Base-by-base conservation (phyloP, 2,113 vertebrate species). In the Macrotus californicus region DNA sequence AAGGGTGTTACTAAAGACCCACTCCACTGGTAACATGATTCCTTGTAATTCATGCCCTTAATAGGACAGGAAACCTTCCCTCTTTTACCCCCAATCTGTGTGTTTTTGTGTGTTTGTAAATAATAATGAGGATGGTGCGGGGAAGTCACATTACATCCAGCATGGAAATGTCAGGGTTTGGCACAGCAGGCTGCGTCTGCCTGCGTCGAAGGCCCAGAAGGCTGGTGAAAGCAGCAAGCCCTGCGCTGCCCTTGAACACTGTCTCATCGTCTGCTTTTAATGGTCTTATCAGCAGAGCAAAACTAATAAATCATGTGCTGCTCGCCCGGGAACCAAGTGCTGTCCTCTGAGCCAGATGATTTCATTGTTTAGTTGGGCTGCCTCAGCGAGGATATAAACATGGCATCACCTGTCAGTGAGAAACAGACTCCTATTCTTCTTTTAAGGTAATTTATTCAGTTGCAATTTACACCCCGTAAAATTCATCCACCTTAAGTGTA, bases 231-330 rank as follows among this genome's bases (percentile, higher is more conserved):
- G 93, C 8, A 6, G 83, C 75, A 82, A 14, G 1, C 87, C 31
- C 8, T 0, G 2, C 21, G 5, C 77, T 95, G 97, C 80, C 96
- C 97, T 97, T 97, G 97, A 97, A 92, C 93, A 56, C 64, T 87
- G 93, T 93, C 97, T 97, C 97, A 94, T 97, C 96, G 86, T 85
- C 97, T 94, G 90, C 97, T 97, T 97, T 96, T 97, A 95, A 96
- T 91, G 95, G 93, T 76, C 84, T 76, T 96, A 97, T 97, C 95
- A 95, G 86, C 84, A 80, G 36, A 93, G 86, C 95, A 87, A 97
- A 97, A 24, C 52, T 46, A 66, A 96, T 85, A 90, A 98, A 97
- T 93, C 85, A 56, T 70, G 76, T 34, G 66, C 73, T 97, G 88
- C 70, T 81, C 91, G 89, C 31, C 82, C 94, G 87, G 87, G 72